Evolutionary conservation across 2,797 vertebrate species (phyloP).

Genomic region (Chrysocyon brachyurus): DNA sequence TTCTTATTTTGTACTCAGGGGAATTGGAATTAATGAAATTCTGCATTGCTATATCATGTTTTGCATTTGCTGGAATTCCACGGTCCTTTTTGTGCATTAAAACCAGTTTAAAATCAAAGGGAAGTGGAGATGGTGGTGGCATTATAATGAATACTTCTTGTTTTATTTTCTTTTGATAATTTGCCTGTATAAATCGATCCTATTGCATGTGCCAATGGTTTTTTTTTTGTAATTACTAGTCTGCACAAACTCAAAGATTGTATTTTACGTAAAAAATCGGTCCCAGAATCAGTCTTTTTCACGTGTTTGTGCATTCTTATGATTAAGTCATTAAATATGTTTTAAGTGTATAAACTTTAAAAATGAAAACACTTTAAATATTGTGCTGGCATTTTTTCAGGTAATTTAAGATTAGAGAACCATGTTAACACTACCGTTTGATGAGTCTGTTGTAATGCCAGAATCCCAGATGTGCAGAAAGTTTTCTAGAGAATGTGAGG

Average conservation of each 20-base stretch:
- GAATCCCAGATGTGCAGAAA: constrained; percentile 96
- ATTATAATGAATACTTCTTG: constrained; percentile 65
- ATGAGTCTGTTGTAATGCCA: constrained; percentile 96
- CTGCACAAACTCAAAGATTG: constrained; percentile 62
- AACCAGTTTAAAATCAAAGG: constrained; percentile 80
- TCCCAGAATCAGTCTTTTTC: constrained; percentile 55
- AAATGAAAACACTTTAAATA: constrained; percentile 87
- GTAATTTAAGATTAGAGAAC: constrained; percentile 90
- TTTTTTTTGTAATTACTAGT: constrained; percentile 72
- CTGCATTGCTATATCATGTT: constrained; percentile 82
- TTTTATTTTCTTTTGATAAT: constrained; percentile 75
- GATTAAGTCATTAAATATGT: constrained; percentile 78
- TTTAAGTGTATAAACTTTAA: constrained; percentile 83
- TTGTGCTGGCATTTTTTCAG: constrained; percentile 90
- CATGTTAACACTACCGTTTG: constrained; percentile 98
- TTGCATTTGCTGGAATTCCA: constrained; percentile 85
- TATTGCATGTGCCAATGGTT: constrained; percentile 69
- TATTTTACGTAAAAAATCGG: constrained; percentile 59
- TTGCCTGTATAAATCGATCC: constrained; percentile 67
- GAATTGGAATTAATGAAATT: constrained; percentile 87
- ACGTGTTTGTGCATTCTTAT: constrained; percentile 24
- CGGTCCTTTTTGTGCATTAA: constrained; percentile 36
- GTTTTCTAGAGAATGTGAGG: constrained; percentile 94
- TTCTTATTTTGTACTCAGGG: constrained; percentile 81
- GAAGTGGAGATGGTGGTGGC: constrained; percentile 47